Base-by-base conservation (phyloP, 2,888 invertebrate species). In the Myopa tessellatipennis region DNA sequence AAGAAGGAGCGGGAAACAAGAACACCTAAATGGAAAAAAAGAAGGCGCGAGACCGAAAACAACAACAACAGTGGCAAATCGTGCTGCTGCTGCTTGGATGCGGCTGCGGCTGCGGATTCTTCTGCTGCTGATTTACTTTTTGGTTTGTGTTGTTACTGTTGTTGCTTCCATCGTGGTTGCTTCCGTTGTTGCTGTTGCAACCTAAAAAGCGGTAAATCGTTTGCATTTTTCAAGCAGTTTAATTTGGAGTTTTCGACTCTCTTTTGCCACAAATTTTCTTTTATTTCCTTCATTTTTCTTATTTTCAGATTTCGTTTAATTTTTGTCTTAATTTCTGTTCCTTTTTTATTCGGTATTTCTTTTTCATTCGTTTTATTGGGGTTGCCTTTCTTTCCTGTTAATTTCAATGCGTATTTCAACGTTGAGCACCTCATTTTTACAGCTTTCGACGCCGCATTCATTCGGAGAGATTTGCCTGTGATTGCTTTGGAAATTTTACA, bases 201-300 rank as follows among this genome's bases (percentile, higher is more conserved):
- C 67, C 71, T 79, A 60, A 80, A 79, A 77, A 38, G 78, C 50
- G 78, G 74, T 78, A 79, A 79, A 79, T 79, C 71, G 68, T 61
- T 75, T 55, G 76, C 26, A 79, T 77, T 77, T 81, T 79, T 77
- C 18, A 63, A 74, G 55, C 16, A 38, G n/a, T 61, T 45, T 34
- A 36, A 34, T 55, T 71, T 45, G 14, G 10, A 12, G 50, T 77
- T 26, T 52, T 40, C 34, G 45, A 55, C 58, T 72, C 60, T 77
- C n/a, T 45, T 40, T 45, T 67, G 45, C 38, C n/a, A 40, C 50
- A 61, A 10, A 14, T 70, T 26, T n/a, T 14, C 70, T 67, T 61
- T 76, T 67, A 71, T 58, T 40, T 26, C 65, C 40, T 73, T 77
- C 3, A n/a, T n/a, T 77, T 74, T 72, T 63, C 38, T 18, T 68